Conservation (phyloP, 2,797 vertebrate genomes). For the Poeciliopsis infans region DNA sequence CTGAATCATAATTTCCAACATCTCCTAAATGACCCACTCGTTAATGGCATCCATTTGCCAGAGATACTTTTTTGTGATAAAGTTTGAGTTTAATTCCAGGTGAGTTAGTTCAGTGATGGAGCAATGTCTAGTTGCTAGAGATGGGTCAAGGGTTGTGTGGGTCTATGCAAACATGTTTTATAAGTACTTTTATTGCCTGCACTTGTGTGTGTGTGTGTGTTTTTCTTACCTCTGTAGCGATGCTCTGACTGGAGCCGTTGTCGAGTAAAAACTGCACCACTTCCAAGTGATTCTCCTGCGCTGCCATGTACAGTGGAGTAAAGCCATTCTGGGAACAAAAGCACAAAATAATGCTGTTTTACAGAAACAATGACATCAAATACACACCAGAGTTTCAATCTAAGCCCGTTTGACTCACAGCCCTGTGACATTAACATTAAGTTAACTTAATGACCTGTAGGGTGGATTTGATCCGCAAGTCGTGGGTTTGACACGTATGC, state of each 20-base stretch:
- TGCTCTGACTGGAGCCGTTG: constrained; percentile 94
- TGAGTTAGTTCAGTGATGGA: constrained; percentile 14
- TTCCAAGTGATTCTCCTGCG: constrained; percentile 97
- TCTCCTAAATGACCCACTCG: constrained; percentile 2
- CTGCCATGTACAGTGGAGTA: constrained; percentile 97
- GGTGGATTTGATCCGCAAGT: too few relatives aligned
- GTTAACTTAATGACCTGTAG: too few relatives aligned
- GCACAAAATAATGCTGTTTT: neutral
- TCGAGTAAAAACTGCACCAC: constrained; percentile 96
- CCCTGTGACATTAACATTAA: too few relatives aligned
- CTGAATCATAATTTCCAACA: neutral
- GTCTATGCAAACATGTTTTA: neutral
- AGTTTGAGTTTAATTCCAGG: constrained; percentile 35
- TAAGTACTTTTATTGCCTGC: neutral
- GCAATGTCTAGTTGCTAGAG: constrained; percentile 17
- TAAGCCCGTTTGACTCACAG: neutral
- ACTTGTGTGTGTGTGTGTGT: rapidly evolving
- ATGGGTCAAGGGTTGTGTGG: constrained; percentile 2
- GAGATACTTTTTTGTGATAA: neutral
- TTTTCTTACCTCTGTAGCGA: constrained; percentile 89
- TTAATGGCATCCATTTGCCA: neutral
- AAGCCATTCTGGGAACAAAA: constrained; percentile 90
- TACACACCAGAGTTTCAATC: neutral
- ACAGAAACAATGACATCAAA: neutral
- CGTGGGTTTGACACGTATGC: neutral